Evolutionary conservation across 2,797 vertebrate genomes (phyloP).

Genomic region (Todus mexicanus): DNA sequence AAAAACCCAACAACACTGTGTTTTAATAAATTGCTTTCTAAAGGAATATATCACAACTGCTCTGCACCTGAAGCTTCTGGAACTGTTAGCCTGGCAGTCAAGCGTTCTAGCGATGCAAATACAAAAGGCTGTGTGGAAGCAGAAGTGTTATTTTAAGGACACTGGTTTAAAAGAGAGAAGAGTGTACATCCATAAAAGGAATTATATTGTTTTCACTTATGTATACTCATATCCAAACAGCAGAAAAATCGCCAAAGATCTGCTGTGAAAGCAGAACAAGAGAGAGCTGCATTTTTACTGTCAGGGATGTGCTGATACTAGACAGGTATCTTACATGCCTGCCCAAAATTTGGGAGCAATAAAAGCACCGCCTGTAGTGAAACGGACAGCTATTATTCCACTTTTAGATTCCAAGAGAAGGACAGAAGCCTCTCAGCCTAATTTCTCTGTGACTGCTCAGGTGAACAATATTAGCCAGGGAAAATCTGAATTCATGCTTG

Average conservation of each 20-base stretch:
- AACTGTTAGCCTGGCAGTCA: not conserved
- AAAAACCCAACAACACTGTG: not conserved
- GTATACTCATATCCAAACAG: not conserved
- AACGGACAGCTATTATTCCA: not conserved
- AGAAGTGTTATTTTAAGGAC: not conserved
- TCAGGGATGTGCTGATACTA: not conserved
- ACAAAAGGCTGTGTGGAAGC: not conserved
- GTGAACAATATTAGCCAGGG: not conserved
- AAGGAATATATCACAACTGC: not conserved
- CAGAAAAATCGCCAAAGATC: not conserved
- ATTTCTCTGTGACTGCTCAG: not conserved
- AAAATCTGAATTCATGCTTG: not conserved
- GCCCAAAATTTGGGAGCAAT: not conserved
- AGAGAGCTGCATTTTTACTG: not conserved
- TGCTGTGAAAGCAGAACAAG: not conserved
- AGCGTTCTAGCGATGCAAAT: not conserved
- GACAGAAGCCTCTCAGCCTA: not conserved
- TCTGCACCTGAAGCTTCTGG: slow-evolving; percentile 10
- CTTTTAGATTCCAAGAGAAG: not conserved
- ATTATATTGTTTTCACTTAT: not conserved
- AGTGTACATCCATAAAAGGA: not conserved
- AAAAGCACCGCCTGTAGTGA: not conserved
- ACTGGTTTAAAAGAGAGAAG: not conserved
- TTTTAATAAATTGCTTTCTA: slow-evolving; percentile 27
- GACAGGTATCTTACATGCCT: not conserved